A percentile compares a stretch with the other conserved stretches of the same genome.
These are phyloP conservation scores for Microcebus tavaratra DNA, from an alignment of 2,113 vertebrate genomes.

Conservation along the genomic window DNA sequence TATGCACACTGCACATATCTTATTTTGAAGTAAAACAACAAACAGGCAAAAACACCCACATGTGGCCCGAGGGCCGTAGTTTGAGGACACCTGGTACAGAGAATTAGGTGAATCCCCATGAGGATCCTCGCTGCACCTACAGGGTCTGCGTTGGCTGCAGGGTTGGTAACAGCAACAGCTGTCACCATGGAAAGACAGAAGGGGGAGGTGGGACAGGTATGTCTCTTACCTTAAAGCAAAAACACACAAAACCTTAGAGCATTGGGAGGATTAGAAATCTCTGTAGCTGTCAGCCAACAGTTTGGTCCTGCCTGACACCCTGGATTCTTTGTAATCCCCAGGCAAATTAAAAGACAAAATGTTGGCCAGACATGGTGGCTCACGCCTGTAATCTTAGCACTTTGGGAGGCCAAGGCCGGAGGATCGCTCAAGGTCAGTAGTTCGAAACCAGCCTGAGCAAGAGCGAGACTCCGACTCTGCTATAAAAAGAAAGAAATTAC, in stretches of 20 bases:
- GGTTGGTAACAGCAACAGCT: background rate
- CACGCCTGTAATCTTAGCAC: too few species aligned
- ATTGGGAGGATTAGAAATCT: background rate
- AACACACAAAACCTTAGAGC: conserved; percentile 9
- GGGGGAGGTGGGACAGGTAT: background rate
- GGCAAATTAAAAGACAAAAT: conserved; percentile 68
- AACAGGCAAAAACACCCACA: too few species aligned
- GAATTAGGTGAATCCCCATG: background rate
- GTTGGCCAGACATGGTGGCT: background rate
- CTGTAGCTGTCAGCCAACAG: background rate
- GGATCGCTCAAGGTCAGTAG: too few species aligned
- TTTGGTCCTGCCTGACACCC: background rate
- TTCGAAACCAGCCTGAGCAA: too few species aligned
- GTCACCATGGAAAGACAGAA: background rate
- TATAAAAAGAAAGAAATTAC: too few species aligned
- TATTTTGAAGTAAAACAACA: too few species aligned
- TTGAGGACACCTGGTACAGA: background rate
- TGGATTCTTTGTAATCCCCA: conserved; percentile 54
- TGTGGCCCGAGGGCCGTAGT: too few species aligned
- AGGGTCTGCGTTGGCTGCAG: background rate
- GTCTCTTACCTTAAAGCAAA: conserved; percentile 30
- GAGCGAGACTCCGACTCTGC: too few species aligned
- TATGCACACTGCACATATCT: too few species aligned
- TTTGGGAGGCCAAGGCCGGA: too few species aligned
- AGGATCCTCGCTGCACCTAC: background rate